These are phyloP conservation scores for Bombus soroeensis DNA, from an alignment of 1,140 invertebrate genomes.

Conservation along the genomic window DNA sequence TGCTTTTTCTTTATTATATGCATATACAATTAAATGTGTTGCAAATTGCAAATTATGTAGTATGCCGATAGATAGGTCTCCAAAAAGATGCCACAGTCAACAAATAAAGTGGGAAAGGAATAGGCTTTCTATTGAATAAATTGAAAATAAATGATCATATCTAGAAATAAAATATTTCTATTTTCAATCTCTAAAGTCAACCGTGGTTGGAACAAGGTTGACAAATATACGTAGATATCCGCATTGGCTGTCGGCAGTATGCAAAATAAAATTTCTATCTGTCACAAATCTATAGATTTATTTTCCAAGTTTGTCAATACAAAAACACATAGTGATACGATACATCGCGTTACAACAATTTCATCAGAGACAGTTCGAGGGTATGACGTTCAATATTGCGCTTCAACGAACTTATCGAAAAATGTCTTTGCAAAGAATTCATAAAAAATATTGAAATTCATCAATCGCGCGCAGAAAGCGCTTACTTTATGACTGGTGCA, in stretches of 20 bases:
- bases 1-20: too few species aligned
- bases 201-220: neutral
- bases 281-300: slow-evolving; percentile 23
- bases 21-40: too few species aligned
- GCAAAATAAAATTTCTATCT: slow-evolving; percentile 8
- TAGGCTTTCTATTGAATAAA: too few species aligned
- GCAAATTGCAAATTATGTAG: too few species aligned
- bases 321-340: neutral
- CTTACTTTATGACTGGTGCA: slow-evolving; percentile 35
- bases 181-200: neutral
- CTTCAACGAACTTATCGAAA: slow-evolving; percentile 28
- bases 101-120: too few species aligned
- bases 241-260: neutral
- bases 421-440: slow-evolving; percentile 33
- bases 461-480: slow-evolving; percentile 46
- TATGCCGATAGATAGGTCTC: too few species aligned
- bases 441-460: slow-evolving; percentile 69
- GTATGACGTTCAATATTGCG: slow-evolving; percentile 42
- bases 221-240: neutral
- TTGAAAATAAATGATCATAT: neutral
- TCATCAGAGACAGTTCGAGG: neutral
- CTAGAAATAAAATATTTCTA: neutral
- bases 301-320: neutral
- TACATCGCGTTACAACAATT: slow-evolving; percentile 13
- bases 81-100: too few species aligned